Conservation (phyloP, 2,113 vertebrate species). For the Nicator chloris region DNA sequence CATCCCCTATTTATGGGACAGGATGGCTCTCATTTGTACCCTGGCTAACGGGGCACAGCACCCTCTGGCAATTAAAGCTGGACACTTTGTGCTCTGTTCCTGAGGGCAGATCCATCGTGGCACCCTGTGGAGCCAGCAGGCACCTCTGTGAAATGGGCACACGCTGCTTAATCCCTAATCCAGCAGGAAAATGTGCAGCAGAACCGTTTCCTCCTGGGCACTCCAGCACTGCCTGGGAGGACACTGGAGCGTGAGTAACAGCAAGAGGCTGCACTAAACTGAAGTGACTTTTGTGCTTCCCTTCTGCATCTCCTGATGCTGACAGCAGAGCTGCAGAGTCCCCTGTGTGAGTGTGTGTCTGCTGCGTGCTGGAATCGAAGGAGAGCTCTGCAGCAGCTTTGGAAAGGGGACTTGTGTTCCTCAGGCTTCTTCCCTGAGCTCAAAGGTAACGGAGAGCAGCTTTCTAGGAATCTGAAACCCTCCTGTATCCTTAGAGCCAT, state of each 20-base stretch:
- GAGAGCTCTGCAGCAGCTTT: rapidly evolving
- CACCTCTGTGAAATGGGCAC: background rate
- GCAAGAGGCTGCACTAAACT: background rate
- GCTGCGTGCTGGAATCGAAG: background rate
- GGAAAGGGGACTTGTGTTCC: background rate
- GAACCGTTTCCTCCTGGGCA: background rate
- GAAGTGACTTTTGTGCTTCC: background rate
- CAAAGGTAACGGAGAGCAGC: background rate
- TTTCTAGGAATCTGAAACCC: background rate
- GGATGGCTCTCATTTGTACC: background rate
- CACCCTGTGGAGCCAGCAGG: background rate
- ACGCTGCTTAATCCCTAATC: background rate
- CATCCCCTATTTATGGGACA: background rate
- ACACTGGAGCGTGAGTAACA: background rate
- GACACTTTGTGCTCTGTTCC: background rate
- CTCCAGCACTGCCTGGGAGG: background rate
- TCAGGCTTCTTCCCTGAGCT: background rate
- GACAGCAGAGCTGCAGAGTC: background rate
- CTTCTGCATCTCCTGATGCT: background rate
- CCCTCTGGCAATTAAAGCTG: background rate
- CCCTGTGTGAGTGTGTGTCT: background rate
- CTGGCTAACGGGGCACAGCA: background rate
- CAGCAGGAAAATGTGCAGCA: background rate
- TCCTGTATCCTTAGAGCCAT: rapidly evolving
- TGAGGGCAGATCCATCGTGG: background rate